Evolutionary conservation across 2,113 vertebrate genomes (phyloP).

Genomic region (Pavo muticus): DNA sequence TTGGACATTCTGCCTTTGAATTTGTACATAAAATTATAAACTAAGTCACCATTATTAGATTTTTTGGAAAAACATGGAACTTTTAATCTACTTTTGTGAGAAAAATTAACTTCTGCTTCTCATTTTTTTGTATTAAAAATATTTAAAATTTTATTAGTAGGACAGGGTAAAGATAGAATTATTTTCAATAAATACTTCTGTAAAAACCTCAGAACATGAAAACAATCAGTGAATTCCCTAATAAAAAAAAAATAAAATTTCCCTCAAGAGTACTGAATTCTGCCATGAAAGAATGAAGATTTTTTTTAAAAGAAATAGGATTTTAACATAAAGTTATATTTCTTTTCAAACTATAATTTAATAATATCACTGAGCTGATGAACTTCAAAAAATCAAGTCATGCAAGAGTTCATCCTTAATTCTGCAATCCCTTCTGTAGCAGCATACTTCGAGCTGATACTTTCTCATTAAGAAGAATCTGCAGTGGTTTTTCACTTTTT

Average conservation of each 20-base stretch:
- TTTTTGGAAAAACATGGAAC: neutral
- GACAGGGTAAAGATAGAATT: neutral
- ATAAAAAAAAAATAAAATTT: neutral
- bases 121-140: constrained; percentile 38
- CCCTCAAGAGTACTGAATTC: constrained; percentile 8
- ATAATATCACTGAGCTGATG: neutral
- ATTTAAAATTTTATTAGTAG: constrained; percentile 19
- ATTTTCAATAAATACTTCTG: constrained; percentile 23
- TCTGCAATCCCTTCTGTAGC: neutral
- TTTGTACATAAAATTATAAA: constrained; percentile 38
- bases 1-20: constrained; percentile 33
- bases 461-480: neutral
- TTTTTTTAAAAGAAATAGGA: neutral
- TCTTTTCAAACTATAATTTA: neutral
- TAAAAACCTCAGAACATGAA: constrained; percentile 26
- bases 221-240: neutral
- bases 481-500: neutral
- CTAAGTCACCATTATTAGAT: constrained; percentile 13
- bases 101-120: neutral
- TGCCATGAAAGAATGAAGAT: neutral
- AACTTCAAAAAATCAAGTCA: neutral
- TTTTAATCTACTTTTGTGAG: constrained; percentile 29
- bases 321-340: neutral
- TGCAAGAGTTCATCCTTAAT: neutral
- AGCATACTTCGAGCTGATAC: neutral